Conservation (phyloP, 2,888 invertebrate species). For the Tetanocera ferruginea region DNA sequence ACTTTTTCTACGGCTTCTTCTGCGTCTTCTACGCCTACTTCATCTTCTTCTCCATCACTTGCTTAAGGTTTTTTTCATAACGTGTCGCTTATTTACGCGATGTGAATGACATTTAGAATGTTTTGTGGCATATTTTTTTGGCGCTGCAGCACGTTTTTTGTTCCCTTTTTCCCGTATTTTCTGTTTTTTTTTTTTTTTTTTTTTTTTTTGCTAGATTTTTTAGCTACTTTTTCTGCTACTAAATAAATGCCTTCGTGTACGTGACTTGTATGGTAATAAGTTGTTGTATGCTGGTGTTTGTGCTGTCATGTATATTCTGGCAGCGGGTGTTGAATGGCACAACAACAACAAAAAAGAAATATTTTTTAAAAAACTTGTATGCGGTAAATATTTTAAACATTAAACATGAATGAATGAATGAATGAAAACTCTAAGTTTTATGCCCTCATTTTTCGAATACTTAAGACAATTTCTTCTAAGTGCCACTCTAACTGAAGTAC, state of each 20-base stretch:
- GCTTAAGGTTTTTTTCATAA: neutral
- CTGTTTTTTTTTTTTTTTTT: neutral
- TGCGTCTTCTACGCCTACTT: neutral
- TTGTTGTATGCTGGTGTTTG: neutral
- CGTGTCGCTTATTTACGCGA: neutral
- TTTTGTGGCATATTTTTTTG: constrained; percentile 35
- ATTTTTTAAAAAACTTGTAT: neutral
- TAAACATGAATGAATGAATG: neutral
- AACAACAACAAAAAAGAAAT: neutral
- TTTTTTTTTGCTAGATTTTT: neutral
- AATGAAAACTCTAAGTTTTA: constrained; percentile 30
- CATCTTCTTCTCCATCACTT: neutral
- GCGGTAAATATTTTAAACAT: constrained; percentile 38
- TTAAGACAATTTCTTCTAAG: constrained; percentile 3
- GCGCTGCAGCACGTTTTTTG: constrained; percentile 11
- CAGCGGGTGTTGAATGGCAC: neutral
- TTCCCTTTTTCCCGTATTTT: constrained; percentile 3
- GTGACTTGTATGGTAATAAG: constrained; percentile 31
- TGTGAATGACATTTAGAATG: constrained; percentile 37
- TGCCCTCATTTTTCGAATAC: constrained; percentile 28
- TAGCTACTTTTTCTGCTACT: constrained; percentile 18
- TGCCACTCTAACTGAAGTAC: neutral
- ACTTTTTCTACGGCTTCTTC: too few species aligned
- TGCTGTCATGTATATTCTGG: neutral
- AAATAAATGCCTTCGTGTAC: constrained; percentile 26